Base-by-base conservation (phyloP, 2,797 vertebrate genomes). In the Clamator glandarius region DNA sequence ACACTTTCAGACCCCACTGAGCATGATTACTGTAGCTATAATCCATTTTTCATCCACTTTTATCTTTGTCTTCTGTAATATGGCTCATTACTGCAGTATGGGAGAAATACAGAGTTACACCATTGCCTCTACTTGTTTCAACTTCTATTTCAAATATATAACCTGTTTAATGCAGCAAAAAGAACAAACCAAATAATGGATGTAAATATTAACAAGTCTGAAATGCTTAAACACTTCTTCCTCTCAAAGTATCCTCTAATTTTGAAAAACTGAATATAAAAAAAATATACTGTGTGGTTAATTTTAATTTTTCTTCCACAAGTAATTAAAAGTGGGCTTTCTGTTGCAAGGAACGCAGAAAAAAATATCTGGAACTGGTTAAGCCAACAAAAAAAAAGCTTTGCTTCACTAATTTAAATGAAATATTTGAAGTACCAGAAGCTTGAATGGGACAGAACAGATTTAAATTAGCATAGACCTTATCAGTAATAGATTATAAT, bases 341-440 rank as follows among this genome's bases (percentile, higher is more conserved):
- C 24, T 74, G 61, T 16, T 75, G 41, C 28, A 58, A 6, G 7
- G 12, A 73, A 23, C 4, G 9, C 4, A 46, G 33, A 35, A 79
- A n/a, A 87, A 51, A 92, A 61, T 46, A 74, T 28, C n/a, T 78
- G 54, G 51, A 87, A 84, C 41, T 19, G 16, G 64, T 46, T 76
- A 36, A 69, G 87, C 46, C 9, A 51, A 51, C 50, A 76, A 68
- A 73, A 44, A 44, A 61, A 87, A 42, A 54, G 9, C 55, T 89
- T 69, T 48, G 44, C 77, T 83, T 92, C 20, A 54, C 16, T 83
- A 36, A 75, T 64, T 87, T 50, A 77, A 84, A 80, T 63, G 9
- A 91, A 95, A 73, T 79, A 77, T 80, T 83, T 77, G 68, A 91
- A 77, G 29, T 74, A 70, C 15, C 28, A 61, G 68, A 84, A 79